Percentiles rank a stretch among this genome's conserved stretches.
These are phyloP conservation scores for Lamellibrachia luymesi DNA, from an alignment of 1,140 invertebrate species.

Conservation along the genomic window DNA sequence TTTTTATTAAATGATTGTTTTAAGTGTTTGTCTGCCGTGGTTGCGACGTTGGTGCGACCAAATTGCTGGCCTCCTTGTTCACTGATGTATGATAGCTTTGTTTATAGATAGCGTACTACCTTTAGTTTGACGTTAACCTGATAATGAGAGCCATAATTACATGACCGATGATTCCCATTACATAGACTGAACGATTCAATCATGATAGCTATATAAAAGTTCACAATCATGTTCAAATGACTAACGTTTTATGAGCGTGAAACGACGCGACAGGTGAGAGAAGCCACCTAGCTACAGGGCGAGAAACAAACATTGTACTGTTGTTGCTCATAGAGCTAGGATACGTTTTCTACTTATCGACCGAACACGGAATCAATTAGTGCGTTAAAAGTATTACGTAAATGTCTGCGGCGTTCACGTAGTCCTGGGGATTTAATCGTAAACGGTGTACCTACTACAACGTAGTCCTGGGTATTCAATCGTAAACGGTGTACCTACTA, in stretches of 20 bases:
- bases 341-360: neutral
- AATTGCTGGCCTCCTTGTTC: neutral
- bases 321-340: neutral
- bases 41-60: neutral
- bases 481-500: no score
- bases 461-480: no score
- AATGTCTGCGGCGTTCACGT: neutral
- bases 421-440: neutral
- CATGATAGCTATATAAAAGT: neutral
- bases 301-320: neutral
- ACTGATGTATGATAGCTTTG: neutral
- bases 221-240: neutral
- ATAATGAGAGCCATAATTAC: neutral
- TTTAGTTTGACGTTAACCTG: neutral
- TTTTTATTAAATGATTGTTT: no score
- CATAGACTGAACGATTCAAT: neutral
- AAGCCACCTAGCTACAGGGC: neutral
- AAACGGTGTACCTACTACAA: no score
- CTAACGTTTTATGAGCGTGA: neutral
- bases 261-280: neutral
- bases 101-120: neutral
- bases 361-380: neutral
- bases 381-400: neutral
- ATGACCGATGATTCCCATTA: neutral
- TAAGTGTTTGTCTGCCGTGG: no score